Percentiles rank a stretch among this genome's conserved stretches.
Evolutionary conservation across 1,140 invertebrate genomes (phyloP).

Genomic region (Tribolium madens): DNA sequence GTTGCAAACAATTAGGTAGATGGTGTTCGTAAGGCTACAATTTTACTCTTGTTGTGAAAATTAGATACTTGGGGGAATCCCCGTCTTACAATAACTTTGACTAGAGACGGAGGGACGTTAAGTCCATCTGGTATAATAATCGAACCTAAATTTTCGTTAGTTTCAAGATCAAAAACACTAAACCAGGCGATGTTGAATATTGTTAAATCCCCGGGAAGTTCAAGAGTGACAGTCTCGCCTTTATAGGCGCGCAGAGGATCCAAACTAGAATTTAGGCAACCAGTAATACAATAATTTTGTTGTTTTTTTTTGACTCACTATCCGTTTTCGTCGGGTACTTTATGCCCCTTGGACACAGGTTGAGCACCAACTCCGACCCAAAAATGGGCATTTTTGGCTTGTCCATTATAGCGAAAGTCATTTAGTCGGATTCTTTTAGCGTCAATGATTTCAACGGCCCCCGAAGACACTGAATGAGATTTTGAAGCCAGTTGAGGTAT

Average conservation of each 20-base stretch:
- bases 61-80: neutral
- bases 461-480: slow-evolving; percentile 79
- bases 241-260: slow-evolving; percentile 79
- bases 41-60: neutral
- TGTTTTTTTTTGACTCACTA: slow-evolving; percentile 79
- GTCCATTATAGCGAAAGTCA: slow-evolving; percentile 83
- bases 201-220: slow-evolving; percentile 85
- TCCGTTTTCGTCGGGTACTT: slow-evolving; percentile 91
- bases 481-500: slow-evolving; percentile 78
- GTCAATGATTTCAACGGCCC: slow-evolving; percentile 81
- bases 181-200: slow-evolving; percentile 90
- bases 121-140: slow-evolving; percentile 83
- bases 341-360: slow-evolving; percentile 79
- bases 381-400: slow-evolving; percentile 83
- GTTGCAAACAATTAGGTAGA: slow-evolving; percentile 86
- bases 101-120: slow-evolving; percentile 87
- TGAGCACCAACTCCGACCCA: slow-evolving; percentile 90
- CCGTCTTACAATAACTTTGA: slow-evolving; percentile 70
- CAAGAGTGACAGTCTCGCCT: slow-evolving; percentile 80
- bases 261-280: slow-evolving; percentile 68
- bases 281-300: no score
- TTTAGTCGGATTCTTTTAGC: slow-evolving; percentile 84
- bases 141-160: slow-evolving; percentile 80
- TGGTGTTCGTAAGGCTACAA: slow-evolving; percentile 69
- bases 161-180: slow-evolving; percentile 81